Evolutionary conservation across 2,888 invertebrate species (phyloP).

Genomic region (Nyleta sp.): DNA sequence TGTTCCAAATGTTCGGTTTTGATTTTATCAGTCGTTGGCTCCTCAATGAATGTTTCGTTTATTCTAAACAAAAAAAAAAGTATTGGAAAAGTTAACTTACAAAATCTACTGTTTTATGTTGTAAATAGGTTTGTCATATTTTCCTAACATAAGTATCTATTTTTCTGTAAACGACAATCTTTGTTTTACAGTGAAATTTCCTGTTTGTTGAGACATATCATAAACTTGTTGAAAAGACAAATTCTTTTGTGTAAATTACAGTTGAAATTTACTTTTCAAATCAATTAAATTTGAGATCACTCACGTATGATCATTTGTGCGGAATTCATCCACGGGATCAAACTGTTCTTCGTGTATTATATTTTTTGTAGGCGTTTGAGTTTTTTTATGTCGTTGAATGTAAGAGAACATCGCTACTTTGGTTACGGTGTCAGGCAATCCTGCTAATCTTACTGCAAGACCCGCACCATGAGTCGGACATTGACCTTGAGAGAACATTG

Average conservation of each 20-base stretch:
- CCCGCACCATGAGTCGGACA: slow-evolving; percentile 59
- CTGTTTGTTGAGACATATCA: too few species aligned
- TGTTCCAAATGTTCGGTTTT: not conserved
- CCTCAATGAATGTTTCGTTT: slow-evolving; percentile 2
- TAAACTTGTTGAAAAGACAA: too few species aligned
- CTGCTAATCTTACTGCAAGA: slow-evolving; percentile 54
- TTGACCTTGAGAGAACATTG: not conserved
- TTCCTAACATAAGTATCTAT: too few species aligned
- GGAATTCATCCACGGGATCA: slow-evolving; percentile 26
- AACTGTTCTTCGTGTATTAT: slow-evolving; percentile 53
- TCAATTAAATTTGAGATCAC: not conserved
- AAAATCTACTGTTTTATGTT: too few species aligned
- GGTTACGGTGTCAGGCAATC: slow-evolving; percentile 65
- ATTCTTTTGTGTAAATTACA: not conserved
- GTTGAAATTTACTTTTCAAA: not conserved
- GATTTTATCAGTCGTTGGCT: slow-evolving; percentile 15
- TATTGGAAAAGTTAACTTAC: too few species aligned
- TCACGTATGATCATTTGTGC: slow-evolving; percentile 5
- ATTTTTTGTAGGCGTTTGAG: slow-evolving; percentile 67
- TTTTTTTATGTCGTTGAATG: slow-evolving; percentile 69
- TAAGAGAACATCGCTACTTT: slow-evolving; percentile 66
- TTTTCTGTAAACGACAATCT: too few species aligned
- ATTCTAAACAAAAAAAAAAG: slow-evolving; percentile 1
- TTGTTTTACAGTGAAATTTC: too few species aligned
- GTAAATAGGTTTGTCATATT: too few species aligned